These are phyloP conservation scores for Geotrupes spiniger DNA, from an alignment of 2,888 invertebrate species.

Conservation along the genomic window DNA sequence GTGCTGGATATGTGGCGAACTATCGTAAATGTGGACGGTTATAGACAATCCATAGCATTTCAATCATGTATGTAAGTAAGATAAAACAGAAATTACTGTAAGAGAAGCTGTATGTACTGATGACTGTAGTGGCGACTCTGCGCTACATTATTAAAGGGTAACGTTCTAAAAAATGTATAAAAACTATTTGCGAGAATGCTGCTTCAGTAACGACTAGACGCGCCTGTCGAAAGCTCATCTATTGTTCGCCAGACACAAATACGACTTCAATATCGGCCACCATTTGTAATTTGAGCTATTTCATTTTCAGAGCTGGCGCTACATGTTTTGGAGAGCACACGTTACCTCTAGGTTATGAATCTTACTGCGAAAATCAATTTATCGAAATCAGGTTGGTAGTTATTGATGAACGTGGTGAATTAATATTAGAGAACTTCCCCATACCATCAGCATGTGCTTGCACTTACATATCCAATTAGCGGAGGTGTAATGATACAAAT, in stretches of 20 bases:
- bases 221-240: too few species aligned
- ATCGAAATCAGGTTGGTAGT: constrained; percentile 10
- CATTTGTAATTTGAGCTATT: neutral
- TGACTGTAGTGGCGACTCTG: too few species aligned
- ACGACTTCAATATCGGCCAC: too few species aligned
- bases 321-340: neutral
- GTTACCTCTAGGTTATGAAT: constrained; percentile 7
- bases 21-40: constrained; percentile 11
- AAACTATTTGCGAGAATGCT: too few species aligned
- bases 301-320: neutral
- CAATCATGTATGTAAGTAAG: constrained; percentile 14
- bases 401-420: neutral
- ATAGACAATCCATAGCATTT: constrained; percentile 12
- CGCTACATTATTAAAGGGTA: too few species aligned
- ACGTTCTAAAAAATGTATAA: too few species aligned
- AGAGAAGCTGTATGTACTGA: too few species aligned
- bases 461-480: constrained; percentile 1
- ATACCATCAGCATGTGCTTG: constrained; percentile 15
- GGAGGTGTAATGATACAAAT: too few species aligned
- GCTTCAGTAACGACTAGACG: too few species aligned
- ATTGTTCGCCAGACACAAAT: too few species aligned
- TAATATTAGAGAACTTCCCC: constrained; percentile 10
- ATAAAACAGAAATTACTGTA: too few species aligned
- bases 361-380: constrained; percentile 7
- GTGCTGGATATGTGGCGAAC: constrained; percentile 9